Evolutionary conservation across 2,113 vertebrate species (phyloP).

Genomic region (Emberiza fucata): DNA sequence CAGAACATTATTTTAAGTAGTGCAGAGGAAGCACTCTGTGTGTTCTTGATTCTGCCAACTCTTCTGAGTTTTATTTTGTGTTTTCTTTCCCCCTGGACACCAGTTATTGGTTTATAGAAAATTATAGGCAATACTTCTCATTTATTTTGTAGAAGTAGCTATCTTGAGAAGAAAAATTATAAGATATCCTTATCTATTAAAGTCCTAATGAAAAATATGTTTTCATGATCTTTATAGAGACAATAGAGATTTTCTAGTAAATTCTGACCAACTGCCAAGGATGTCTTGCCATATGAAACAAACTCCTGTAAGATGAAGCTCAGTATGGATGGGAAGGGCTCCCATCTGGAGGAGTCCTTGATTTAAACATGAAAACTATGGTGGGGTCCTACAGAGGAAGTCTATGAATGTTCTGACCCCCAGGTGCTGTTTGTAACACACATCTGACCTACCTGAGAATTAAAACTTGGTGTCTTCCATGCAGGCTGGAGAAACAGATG

Average conservation of each 20-base stretch:
- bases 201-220: background rate
- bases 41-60: background rate
- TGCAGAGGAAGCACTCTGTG: background rate
- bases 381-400: background rate
- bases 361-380: background rate
- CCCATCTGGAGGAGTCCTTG: background rate
- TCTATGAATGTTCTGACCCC: background rate
- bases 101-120: background rate
- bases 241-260: background rate
- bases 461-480: background rate
- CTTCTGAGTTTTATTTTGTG: background rate
- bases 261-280: background rate
- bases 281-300: background rate
- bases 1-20: background rate
- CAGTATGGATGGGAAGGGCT: background rate
- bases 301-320: background rate
- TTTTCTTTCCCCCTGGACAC: background rate
- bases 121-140: background rate
- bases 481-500: background rate
- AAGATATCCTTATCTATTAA: background rate
- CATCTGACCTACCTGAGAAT: background rate
- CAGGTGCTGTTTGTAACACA: background rate
- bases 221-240: background rate
- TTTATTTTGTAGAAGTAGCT: background rate
- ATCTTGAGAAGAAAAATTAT: background rate